Base-by-base conservation (phyloP, 2,888 invertebrate species). In the Dicycla oo region DNA sequence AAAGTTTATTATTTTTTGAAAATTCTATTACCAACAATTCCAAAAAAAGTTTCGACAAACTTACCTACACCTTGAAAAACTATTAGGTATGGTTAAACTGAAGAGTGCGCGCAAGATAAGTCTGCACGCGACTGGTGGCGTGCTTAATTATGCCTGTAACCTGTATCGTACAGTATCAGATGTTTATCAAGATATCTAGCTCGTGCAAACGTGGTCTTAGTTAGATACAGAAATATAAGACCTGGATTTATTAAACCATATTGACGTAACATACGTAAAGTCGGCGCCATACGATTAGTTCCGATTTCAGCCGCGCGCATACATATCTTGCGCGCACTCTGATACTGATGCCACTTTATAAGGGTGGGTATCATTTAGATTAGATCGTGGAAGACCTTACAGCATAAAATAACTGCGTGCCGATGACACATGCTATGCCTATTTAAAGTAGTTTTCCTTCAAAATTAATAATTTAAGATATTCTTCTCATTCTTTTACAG, bases 401-500 rank as follows among this genome's bases (percentile, higher is more conserved):
- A 23, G 13, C 11, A 18, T 18, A 23, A 26, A 75, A 49, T n/a
- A 13, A 13, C 26, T 66, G 49, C 49, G 3, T 20, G 30, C 23
- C 11, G 7, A 23, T 58, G 38, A n/a, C 43, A 30, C 47, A 20
- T 2, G 7, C 1, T n/a, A 26, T 43, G 40, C 5, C 53, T 40
- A 47, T 53, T 2, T 30, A 38, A 20, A 51, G 43, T 8, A n/a
- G 26, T 18, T 26, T 38, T 45, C 8, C 45, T 54, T 43, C 30
- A 38, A 26, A 53, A 20, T n/a, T 13, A 8, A 34, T 75, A 49
- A 56, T 67, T 63, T 34, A 81, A 61, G 8, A 11, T 34, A 5
- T n/a, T 54, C 23, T 47, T 69, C 13, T 78, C 45, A 70, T 43
- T 72, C 0, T 74, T 69, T 85, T 75, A 8, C 86, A 86, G 83